A percentile compares a stretch with the other conserved stretches of the same genome.
phyloP scores from a whole-genome alignment of 1,140 invertebrate species.

The Galleria mellonella region DNA sequence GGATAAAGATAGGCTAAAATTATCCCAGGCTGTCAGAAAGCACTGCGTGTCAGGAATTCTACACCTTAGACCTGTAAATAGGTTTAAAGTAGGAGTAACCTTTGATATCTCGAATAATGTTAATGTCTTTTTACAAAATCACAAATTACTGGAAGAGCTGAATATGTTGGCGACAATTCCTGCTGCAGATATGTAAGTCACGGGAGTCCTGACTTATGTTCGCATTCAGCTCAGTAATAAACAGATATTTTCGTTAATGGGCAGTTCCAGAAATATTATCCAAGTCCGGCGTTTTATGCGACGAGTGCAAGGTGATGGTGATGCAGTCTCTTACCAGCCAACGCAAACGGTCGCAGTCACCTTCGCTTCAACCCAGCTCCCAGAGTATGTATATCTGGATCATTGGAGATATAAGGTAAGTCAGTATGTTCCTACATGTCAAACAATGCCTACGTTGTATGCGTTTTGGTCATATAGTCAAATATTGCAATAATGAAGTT shows the following conservation, averaged over 20 bases:
- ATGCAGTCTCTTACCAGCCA: neutral
- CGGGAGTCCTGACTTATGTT: neutral
- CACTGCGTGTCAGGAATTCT: too few species aligned
- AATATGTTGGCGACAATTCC: constrained; percentile 2
- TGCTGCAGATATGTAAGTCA: neutral
- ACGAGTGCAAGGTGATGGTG: neutral
- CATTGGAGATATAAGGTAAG: constrained; percentile 4
- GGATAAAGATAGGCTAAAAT: too few species aligned
- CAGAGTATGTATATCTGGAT: constrained; percentile 5
- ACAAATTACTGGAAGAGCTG: too few species aligned
- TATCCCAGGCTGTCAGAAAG: too few species aligned
- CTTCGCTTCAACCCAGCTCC: constrained; percentile 4
- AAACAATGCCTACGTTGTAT: constrained; percentile 10
- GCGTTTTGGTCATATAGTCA: too few species aligned
- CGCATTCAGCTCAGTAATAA: constrained; percentile 1
- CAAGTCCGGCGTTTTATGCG: constrained; percentile 4
- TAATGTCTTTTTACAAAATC: too few species aligned
- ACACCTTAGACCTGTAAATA: too few species aligned
- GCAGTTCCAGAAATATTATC: neutral
- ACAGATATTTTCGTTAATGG: constrained; percentile 2
- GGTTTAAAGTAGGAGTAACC: too few species aligned
- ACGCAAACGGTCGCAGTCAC: constrained; percentile 9
- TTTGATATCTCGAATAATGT: too few species aligned
- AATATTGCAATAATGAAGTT: too few species aligned
- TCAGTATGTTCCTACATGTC: constrained; percentile 6